Conservation (phyloP, 2,888 invertebrate species). For the Litoditis marina region DNA sequence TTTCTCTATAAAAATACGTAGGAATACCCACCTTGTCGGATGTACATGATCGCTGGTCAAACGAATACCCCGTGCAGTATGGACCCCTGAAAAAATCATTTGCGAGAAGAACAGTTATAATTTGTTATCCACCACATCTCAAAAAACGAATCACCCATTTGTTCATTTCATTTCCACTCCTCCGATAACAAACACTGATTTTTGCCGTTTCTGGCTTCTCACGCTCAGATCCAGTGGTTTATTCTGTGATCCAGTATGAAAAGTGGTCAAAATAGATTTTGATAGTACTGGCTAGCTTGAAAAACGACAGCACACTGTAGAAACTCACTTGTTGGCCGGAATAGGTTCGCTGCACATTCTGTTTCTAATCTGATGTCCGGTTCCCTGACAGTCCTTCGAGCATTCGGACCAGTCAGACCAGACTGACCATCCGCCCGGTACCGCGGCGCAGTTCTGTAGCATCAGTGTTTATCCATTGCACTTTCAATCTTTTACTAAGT, state of each 20-base stretch:
- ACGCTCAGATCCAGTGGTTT: too few species aligned
- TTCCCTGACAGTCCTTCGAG: constrained; percentile 53
- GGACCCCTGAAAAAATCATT: constrained; percentile 41
- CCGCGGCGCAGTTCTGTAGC: constrained; percentile 32
- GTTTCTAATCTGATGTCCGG: constrained; percentile 59
- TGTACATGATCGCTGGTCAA: constrained; percentile 57
- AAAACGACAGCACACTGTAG: too few species aligned
- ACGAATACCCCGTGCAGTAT: constrained; percentile 61
- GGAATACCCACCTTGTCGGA: constrained; percentile 14
- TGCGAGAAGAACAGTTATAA: too few species aligned
- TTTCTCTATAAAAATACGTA: too few species aligned
- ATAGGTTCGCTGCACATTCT: constrained; percentile 60
- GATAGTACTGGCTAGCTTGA: too few species aligned
- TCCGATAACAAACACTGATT: neutral
- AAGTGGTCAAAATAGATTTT: too few species aligned
- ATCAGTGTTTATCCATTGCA: constrained; percentile 8
- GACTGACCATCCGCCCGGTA: constrained; percentile 54
- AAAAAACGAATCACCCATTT: too few species aligned
- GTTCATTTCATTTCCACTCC: neutral
- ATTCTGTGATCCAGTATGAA: too few species aligned
- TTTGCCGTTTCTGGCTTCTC: too few species aligned
- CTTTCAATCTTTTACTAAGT: neutral
- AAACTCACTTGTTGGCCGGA: constrained; percentile 53
- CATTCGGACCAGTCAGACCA: constrained; percentile 58
- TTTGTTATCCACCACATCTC: too few species aligned